Conservation (phyloP, 2,888 invertebrate genomes). For the Zaprionus bogoriensis region DNA sequence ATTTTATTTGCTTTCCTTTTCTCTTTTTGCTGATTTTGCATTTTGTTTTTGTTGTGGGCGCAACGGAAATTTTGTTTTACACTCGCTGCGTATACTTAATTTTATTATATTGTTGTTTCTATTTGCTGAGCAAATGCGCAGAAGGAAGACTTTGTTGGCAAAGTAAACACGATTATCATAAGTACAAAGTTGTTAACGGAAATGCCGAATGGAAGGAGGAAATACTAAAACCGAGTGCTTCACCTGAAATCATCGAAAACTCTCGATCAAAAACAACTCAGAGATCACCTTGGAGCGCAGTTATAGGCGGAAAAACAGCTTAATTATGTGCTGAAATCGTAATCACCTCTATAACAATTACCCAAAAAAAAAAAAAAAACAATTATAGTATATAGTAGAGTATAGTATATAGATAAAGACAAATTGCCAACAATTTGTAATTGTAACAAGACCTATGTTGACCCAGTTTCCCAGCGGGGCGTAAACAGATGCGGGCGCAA, state of each 20-base stretch:
- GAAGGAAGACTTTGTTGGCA: constrained; percentile 47
- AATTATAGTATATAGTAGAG: background rate
- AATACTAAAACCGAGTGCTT: background rate
- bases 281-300: too few relatives aligned
- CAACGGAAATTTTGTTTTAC: constrained; percentile 68
- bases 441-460: constrained; percentile 35
- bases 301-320: background rate
- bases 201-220: background rate
- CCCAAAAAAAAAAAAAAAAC: background rate
- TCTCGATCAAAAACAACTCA: too few relatives aligned
- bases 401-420: background rate
- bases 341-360: constrained; percentile 21
- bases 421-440: constrained; percentile 20
- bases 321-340: constrained; percentile 25
- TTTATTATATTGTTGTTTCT: constrained; percentile 55
- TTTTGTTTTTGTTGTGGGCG: constrained; percentile 41
- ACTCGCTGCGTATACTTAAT: constrained; percentile 64
- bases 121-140: constrained; percentile 37
- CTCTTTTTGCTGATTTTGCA: constrained; percentile 31
- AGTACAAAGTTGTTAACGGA: background rate
- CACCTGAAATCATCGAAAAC: too few relatives aligned
- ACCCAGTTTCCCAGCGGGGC: constrained; percentile 32
- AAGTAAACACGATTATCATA: background rate
- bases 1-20: constrained; percentile 26
- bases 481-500: constrained; percentile 21